Percentiles rank a stretch among this genome's conserved stretches.
Conservation (phyloP, 1,140 invertebrate species). For the Brachionus calyciflorus region DNA sequence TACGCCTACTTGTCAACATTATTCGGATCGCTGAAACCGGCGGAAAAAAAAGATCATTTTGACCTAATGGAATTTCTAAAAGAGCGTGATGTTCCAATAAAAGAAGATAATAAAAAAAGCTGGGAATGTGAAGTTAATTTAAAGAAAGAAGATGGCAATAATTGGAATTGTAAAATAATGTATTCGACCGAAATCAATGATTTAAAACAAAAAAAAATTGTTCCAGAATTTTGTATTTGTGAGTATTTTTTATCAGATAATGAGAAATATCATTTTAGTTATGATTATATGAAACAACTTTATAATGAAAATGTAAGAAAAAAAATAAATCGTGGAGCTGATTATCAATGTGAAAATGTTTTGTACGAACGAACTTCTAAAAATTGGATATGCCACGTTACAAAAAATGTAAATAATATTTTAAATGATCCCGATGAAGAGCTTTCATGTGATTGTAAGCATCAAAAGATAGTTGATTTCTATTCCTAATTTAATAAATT, state of each 20-base stretch:
- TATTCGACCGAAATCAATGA: neutral
- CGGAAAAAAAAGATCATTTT: neutral
- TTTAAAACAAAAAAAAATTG: neutral
- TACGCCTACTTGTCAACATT: neutral
- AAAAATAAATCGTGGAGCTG: conserved; percentile 9
- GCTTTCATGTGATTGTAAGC: neutral
- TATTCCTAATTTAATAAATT: neutral
- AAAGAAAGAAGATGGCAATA: conserved; percentile 14
- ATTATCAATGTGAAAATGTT: conserved; percentile 37
- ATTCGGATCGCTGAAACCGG: neutral
- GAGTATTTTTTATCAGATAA: neutral
- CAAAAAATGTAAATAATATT: neutral
- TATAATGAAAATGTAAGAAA: neutral
- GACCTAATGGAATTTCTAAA: conserved; percentile 15
- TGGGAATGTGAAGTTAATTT: neutral
- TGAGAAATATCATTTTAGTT: conserved; percentile 16
- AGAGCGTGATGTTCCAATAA: neutral
- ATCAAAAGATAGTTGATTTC: conserved; percentile 35
- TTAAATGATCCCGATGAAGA: conserved; percentile 17
- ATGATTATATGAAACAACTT: neutral
- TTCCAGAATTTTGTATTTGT: conserved; percentile 21
- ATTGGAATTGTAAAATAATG: conserved; percentile 18
- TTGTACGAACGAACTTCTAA: neutral
- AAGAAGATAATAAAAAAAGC: conserved; percentile 5
- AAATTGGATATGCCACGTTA: neutral